These are phyloP conservation scores for Drosophila antonietae DNA, from an alignment of 2,888 invertebrate genomes.

Conservation along the genomic window DNA sequence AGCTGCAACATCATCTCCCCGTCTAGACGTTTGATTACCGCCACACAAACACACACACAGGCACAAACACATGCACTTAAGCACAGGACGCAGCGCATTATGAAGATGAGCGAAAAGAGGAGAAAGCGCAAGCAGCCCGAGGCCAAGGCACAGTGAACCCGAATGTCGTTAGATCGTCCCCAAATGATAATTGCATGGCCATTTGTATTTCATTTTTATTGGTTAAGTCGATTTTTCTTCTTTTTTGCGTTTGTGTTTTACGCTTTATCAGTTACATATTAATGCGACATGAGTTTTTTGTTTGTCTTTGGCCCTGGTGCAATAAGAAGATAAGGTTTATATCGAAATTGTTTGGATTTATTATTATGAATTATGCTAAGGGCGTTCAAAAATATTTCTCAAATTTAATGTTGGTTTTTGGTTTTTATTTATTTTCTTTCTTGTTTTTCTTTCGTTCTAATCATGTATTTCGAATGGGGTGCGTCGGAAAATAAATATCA, in stretches of 20 bases:
- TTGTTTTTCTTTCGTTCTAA: too few species aligned
- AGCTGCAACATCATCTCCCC: conserved; percentile 63
- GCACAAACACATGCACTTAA: conserved; percentile 31
- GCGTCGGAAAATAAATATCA: too few species aligned
- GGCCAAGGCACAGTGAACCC: conserved; percentile 40
- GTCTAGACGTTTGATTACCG: conserved; percentile 79
- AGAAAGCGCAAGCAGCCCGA: conserved; percentile 17
- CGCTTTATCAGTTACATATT: conserved; percentile 53
- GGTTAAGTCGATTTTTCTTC: conserved; percentile 18
- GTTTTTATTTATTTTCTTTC: too few species aligned
- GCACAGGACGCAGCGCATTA: conserved; percentile 39
- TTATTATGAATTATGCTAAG: not conserved
- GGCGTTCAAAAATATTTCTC: not conserved
- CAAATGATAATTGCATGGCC: conserved; percentile 33
- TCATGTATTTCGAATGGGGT: too few species aligned
- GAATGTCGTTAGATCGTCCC: conserved; percentile 33
- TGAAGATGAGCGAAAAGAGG: conserved; percentile 21
- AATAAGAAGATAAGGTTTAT: conserved; percentile 5
- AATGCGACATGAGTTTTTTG: not conserved
- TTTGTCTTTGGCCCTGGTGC: not conserved
- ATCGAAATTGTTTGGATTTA: not conserved
- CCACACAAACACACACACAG: conserved; percentile 41
- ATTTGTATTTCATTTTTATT: conserved; percentile 35
- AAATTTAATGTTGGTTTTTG: too few species aligned
- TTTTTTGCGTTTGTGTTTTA: conserved; percentile 20